Percentiles rank a stretch among this genome's conserved stretches.
phyloP scores from a whole-genome alignment of 2,797 vertebrate species.

The Artibeus lituratus region DNA sequence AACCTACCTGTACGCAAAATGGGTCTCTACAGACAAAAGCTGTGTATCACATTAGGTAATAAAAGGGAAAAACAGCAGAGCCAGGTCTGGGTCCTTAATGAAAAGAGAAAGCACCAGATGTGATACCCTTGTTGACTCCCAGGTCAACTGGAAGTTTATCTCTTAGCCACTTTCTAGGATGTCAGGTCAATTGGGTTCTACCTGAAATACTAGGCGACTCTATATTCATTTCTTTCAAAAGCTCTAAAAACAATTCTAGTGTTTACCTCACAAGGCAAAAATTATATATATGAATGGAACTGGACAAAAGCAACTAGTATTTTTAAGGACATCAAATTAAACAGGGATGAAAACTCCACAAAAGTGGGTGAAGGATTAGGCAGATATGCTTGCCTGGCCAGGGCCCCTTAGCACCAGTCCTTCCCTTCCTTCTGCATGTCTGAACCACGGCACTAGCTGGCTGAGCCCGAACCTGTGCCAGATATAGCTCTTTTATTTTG shows the following conservation, averaged over 20 bases:
- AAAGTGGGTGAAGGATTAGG: constrained; percentile 59
- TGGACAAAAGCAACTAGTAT: not conserved
- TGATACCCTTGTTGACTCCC: not conserved
- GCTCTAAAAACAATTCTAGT: constrained; percentile 3
- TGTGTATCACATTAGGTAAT: not conserved
- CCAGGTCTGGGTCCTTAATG: not conserved
- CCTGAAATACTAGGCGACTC: not conserved
- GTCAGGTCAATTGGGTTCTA: not conserved
- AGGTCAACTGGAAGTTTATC: not conserved
- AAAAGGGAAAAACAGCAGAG: not conserved
- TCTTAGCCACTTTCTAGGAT: not conserved
- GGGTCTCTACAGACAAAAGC: constrained; percentile 51
- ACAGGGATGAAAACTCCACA: constrained; percentile 66
- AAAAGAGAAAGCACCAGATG: not conserved
- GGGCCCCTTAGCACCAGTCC: not conserved
- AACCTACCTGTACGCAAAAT: constrained; percentile 58
- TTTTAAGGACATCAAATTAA: constrained; percentile 70
- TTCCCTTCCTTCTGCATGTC: not conserved
- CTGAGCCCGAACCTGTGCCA: constrained; percentile 12
- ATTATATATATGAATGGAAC: not conserved
- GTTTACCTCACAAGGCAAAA: constrained; percentile 21
- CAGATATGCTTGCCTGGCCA: constrained; percentile 55
- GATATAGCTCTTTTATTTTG: constrained; percentile 49
- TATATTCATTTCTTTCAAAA: constrained; percentile 5
- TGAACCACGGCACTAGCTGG: constrained; percentile 17